A percentile compares a stretch with the other conserved stretches of the same genome.
phyloP scores from a whole-genome alignment of 2,797 vertebrate genomes.

The Hippopotamyrus pictus region DNA sequence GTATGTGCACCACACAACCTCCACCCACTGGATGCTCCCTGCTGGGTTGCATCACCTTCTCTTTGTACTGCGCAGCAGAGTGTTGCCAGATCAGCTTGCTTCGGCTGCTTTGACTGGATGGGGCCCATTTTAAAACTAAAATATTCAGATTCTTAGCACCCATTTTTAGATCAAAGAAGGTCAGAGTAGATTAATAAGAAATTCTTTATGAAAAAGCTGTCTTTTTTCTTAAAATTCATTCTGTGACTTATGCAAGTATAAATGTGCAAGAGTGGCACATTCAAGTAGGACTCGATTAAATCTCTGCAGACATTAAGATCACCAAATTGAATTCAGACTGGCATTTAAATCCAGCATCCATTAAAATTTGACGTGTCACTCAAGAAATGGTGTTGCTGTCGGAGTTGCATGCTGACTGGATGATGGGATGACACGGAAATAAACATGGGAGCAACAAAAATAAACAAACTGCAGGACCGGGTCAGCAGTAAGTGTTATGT shows the following conservation, averaged over 20 bases:
- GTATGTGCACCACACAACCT: neutral
- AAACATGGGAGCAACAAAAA: conserved; percentile 11
- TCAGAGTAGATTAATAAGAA: neutral
- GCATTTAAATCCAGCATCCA: conserved; percentile 35
- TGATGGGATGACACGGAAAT: conserved; percentile 3
- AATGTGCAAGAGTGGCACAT: neutral
- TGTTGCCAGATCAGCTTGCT: neutral
- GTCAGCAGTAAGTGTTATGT: conserved; percentile 7
- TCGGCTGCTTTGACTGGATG: neutral
- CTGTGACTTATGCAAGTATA: neutral
- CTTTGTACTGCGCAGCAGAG: neutral
- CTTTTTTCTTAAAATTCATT: neutral
- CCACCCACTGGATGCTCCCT: neutral
- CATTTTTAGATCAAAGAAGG: neutral
- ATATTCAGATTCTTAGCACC: neutral
- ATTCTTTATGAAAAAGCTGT: neutral
- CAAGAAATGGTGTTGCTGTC: conserved; percentile 55
- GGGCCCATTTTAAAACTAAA: neutral
- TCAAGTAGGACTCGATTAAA: neutral
- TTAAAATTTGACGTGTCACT: conserved; percentile 58
- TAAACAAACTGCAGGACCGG: neutral
- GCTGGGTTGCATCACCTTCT: neutral
- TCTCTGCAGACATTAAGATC: conserved; percentile 1
- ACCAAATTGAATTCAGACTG: conserved; percentile 5
- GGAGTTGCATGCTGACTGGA: conserved; percentile 42